Conservation (phyloP, 2,797 vertebrate genomes). For the Parauchenoglanis punctatus region DNA sequence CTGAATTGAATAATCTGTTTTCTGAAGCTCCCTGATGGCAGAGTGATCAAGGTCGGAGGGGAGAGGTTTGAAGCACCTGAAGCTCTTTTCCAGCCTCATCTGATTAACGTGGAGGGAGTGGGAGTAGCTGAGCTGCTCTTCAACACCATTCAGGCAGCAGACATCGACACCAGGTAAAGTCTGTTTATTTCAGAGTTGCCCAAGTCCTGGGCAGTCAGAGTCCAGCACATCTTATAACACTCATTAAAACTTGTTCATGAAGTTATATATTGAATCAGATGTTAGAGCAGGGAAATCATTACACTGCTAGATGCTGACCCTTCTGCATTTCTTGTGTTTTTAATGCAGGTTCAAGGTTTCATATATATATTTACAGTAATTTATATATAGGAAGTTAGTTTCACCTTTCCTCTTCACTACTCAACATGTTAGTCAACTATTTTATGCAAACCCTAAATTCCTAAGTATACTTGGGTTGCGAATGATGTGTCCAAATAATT, state of each 20-base stretch:
- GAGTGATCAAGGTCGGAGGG: conserved; percentile 97
- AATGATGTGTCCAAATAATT: too few relatives aligned
- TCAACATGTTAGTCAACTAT: not conserved
- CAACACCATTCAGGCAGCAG: conserved; percentile 98
- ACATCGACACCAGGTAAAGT: conserved; percentile 94
- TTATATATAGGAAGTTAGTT: not conserved
- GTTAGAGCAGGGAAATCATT: not conserved
- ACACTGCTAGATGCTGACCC: not conserved
- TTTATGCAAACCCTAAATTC: not conserved
- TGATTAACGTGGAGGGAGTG: conserved; percentile 98
- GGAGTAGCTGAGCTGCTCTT: conserved; percentile 98
- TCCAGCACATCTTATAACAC: not conserved
- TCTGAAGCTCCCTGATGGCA: conserved; percentile 91
- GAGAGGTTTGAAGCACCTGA: conserved; percentile 97
- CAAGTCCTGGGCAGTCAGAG: not conserved
- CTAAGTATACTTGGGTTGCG: too few relatives aligned
- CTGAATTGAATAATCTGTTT: not conserved
- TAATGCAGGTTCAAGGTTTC: not conserved
- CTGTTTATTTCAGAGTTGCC: not conserved
- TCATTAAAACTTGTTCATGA: not conserved
- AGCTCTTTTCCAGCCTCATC: conserved; percentile 97
- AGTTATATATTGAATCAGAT: not conserved
- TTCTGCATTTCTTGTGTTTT: not conserved
- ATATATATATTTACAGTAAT: not conserved
- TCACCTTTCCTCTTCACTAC: not conserved